These are phyloP conservation scores for Gopherus evgoodei DNA, from an alignment of 2,113 vertebrate species.

Conservation along the genomic window DNA sequence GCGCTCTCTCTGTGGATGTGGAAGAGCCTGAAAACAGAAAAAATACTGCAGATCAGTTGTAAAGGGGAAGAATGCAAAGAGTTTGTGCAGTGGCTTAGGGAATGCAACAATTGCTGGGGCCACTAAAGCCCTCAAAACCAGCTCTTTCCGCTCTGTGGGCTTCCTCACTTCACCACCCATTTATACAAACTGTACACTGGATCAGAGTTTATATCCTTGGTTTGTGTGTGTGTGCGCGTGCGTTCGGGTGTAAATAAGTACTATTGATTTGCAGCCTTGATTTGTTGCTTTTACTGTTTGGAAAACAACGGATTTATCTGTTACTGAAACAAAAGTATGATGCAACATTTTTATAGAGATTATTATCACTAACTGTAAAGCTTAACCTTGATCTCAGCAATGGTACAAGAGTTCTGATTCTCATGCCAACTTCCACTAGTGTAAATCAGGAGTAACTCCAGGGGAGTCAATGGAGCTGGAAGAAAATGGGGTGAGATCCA, in stretches of 20 bases:
- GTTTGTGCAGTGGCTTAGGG: not conserved
- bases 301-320: not conserved
- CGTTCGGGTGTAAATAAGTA: not conserved
- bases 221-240: not conserved
- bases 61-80: not conserved
- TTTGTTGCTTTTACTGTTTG: not conserved
- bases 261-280: not conserved
- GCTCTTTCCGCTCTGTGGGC: not conserved
- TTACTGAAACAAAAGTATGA: not conserved
- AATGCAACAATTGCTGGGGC: not conserved
- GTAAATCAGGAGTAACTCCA: not conserved
- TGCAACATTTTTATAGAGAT: not conserved
- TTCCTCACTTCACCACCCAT: accelerated
- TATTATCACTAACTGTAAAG: not conserved
- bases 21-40: not conserved
- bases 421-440: not conserved
- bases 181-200: accelerated
- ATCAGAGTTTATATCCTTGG: not conserved
- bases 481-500: not conserved
- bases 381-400: not conserved
- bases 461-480: accelerated
- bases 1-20: accelerated
- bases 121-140: accelerated
- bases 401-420: not conserved
- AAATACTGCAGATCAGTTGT: not conserved